Evolutionary conservation across 2,888 invertebrate species (phyloP), one percentile per base, ranked within the genome.

Genomic region (Brachynemurus nebulosus): DNA sequence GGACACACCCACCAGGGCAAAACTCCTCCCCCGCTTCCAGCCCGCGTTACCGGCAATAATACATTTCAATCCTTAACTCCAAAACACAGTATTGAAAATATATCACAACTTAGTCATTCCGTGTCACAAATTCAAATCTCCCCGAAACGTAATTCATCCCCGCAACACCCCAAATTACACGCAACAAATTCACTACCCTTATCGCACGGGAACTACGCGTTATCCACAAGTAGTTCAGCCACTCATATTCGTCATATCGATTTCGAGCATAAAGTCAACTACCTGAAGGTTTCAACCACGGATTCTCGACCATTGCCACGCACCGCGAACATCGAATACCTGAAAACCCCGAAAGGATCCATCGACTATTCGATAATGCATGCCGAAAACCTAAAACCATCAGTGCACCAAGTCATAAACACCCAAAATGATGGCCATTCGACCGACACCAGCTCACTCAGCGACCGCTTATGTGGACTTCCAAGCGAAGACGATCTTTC

Each of bases 401-500:
- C 37, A n/a, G 20, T 20, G 12, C 37, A 37, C 20, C 3, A 14
- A 7, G 8, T 8, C 2, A 18, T 20, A 17, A 20, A n/a, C 3
- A 14, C 20, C 3, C 12, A 19, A 37, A 37, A 12, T 11, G 57
- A 63, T 7, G 71, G 72, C 50, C 70, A 67, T 56, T 69, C 68
- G 1, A 68, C 69, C 0, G 74, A 73, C 33, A 59, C 58, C 42
- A 70, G 68, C 55, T 69, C 69, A 2, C 63, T 70, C 8, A 69
- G 69, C 53, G 71, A 71, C 42, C 54, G 63, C 47, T 56, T 61
- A 41, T 54, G 51, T 42, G 54, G 57, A 2, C 40, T 61, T 12
- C 58, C 59, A 2, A 70, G 69, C 54, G 71, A 72, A 60, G 76
- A 76, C 51, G 76, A 76, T 52, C 51, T 73, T 16, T 74, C 74